These are phyloP conservation scores for Carterocephalus palaemon DNA, from an alignment of 2,888 invertebrate genomes.

Conservation along the genomic window DNA sequence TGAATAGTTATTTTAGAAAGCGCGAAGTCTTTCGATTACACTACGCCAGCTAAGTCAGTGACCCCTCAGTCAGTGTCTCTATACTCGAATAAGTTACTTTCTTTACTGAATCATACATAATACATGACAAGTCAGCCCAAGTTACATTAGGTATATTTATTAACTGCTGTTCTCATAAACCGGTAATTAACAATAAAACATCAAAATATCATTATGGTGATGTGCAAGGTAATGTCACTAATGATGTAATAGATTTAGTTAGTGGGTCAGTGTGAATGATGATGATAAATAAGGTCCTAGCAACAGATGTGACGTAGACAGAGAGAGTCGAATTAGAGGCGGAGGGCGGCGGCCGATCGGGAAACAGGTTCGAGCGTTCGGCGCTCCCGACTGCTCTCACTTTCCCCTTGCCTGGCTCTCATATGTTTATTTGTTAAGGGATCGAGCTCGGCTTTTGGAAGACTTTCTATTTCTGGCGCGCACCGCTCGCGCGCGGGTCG, in stretches of 20 bases:
- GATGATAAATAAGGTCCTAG: slow-evolving; percentile 42
- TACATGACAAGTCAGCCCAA: too few relatives aligned
- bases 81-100: slow-evolving; percentile 10
- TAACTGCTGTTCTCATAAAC: too few relatives aligned
- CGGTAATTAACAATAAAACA: slow-evolving; percentile 12
- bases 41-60: slow-evolving; percentile 56
- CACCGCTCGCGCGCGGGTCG: slow-evolving; percentile 69
- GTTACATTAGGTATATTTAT: too few relatives aligned
- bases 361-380: slow-evolving; percentile 59
- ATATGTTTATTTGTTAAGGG: slow-evolving; percentile 75
- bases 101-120: slow-evolving; percentile 1
- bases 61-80: slow-evolving; percentile 41
- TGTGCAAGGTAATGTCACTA: slow-evolving; percentile 32
- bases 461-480: slow-evolving; percentile 76
- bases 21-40: slow-evolving; percentile 55
- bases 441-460: slow-evolving; percentile 61
- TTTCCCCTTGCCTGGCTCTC: slow-evolving; percentile 56
- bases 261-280: slow-evolving; percentile 66
- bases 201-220: slow-evolving; percentile 1
- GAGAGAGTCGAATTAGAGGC: slow-evolving; percentile 28
- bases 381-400: slow-evolving; percentile 67
- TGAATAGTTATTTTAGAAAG: slow-evolving; percentile 75
- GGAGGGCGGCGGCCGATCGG: slow-evolving; percentile 35
- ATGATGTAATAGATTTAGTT: slow-evolving; percentile 56
- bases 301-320: slow-evolving; percentile 42